Conservation (phyloP, 1,140 invertebrate genomes). For the Metopolophium dirhodum region DNA sequence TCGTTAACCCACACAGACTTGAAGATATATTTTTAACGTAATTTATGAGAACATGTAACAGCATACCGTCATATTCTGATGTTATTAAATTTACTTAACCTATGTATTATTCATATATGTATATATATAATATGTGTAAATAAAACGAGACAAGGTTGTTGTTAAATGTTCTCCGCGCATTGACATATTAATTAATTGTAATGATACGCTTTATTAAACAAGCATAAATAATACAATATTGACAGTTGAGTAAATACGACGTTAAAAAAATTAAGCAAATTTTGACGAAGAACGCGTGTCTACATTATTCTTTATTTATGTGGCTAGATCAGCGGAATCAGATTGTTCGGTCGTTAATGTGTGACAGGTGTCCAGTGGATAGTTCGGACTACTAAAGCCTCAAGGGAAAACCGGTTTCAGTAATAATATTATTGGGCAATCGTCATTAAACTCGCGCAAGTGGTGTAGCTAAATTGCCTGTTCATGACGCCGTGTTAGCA, state of each 20-base stretch:
- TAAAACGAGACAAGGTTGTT: background rate
- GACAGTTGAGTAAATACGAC: too few relatives aligned
- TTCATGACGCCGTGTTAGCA: background rate
- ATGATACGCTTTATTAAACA: background rate
- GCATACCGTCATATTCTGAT: background rate
- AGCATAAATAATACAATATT: too few relatives aligned
- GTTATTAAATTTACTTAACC: background rate
- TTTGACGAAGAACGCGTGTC: too few relatives aligned
- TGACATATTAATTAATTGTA: background rate
- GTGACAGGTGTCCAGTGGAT: background rate
- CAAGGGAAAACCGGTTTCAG: background rate
- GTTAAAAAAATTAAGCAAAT: background rate
- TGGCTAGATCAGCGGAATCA: background rate
- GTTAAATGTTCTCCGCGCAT: background rate
- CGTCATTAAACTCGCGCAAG: background rate
- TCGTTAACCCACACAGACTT: background rate
- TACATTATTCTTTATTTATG: background rate
- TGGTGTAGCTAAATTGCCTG: background rate
- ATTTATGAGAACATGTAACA: background rate
- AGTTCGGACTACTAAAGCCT: background rate
- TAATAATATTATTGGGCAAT: background rate
- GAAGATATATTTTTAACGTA: background rate
- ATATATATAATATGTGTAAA: background rate
- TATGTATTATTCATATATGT: background rate
- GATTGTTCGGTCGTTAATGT: background rate